A percentile compares a stretch with the other conserved stretches of the same genome.
These are phyloP conservation scores for Adelges cooleyi DNA, from an alignment of 1,140 invertebrate species.

Conservation along the genomic window DNA sequence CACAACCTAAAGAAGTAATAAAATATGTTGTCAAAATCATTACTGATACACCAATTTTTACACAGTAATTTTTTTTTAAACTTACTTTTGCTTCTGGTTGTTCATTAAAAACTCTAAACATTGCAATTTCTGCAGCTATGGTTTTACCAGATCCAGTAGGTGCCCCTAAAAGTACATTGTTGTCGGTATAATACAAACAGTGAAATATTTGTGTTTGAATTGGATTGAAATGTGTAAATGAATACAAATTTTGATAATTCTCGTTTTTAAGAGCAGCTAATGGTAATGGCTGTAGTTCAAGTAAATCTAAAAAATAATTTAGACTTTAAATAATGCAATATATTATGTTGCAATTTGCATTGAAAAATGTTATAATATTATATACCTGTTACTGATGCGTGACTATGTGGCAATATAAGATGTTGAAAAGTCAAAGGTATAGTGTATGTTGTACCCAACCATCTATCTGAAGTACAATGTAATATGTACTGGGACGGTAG, in stretches of 20 bases:
- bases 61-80: constrained; percentile 4
- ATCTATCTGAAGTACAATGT: constrained; percentile 73
- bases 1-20: constrained; percentile 50
- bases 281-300: constrained; percentile 84
- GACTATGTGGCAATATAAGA: constrained; percentile 80
- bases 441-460: constrained; percentile 69
- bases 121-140: constrained; percentile 93
- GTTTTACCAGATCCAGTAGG: constrained; percentile 99
- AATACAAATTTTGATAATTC: constrained; percentile 70
- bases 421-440: constrained; percentile 74
- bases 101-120: constrained; percentile 82
- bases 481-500: constrained; percentile 87
- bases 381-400: constrained; percentile 81
- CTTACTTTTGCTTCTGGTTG: constrained; percentile 70
- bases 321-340: constrained; percentile 8
- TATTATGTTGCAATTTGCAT: no score
- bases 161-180: constrained; percentile 88
- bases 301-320: constrained; percentile 50
- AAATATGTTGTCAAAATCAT: no score
- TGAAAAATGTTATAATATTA: constrained; percentile 17
- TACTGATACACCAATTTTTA: not conserved
- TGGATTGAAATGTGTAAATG: constrained; percentile 93
- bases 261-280: constrained; percentile 67
- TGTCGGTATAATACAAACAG: constrained; percentile 87
- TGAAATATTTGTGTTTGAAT: constrained; percentile 99